A percentile compares a stretch with the other conserved stretches of the same genome.
Evolutionary conservation across 1,140 invertebrate species (phyloP).

Genomic region (Pachyrhynchus sulphureomaculatus): DNA sequence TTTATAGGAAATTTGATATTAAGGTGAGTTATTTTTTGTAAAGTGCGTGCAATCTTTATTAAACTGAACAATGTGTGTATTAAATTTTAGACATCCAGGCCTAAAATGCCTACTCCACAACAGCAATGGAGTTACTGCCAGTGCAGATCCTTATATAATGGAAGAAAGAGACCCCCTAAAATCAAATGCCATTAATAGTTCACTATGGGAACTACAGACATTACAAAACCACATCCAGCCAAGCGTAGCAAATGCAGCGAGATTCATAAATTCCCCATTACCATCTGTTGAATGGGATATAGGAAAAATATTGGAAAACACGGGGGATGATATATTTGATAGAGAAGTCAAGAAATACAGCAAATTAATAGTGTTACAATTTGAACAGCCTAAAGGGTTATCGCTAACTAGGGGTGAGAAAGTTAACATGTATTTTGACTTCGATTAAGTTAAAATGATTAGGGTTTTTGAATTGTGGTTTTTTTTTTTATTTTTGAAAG

Average conservation of each 20-base stretch:
- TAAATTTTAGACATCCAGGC: conserved; percentile 66
- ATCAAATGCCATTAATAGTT: conserved; percentile 80
- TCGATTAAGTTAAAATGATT: conserved; percentile 7
- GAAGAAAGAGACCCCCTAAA: conserved; percentile 76
- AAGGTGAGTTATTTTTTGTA: conserved; percentile 50
- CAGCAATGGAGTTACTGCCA: conserved; percentile 55
- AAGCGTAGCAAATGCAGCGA: conserved; percentile 65
- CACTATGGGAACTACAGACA: conserved; percentile 86
- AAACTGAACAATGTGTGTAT: background rate
- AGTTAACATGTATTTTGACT: conserved; percentile 57
- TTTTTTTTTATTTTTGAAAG: background rate
- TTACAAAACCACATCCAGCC: conserved; percentile 77
- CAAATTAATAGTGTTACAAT: conserved; percentile 63
- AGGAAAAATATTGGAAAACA: conserved; percentile 48
- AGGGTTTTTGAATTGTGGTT: background rate
- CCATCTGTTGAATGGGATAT: conserved; percentile 70
- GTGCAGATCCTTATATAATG: conserved; percentile 78
- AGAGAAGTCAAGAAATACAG: conserved; percentile 63
- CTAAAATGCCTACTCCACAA: conserved; percentile 75
- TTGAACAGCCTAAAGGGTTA: conserved; percentile 59
- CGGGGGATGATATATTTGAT: conserved; percentile 60
- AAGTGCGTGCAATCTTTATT: background rate
- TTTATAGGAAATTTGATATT: conserved; percentile 87
- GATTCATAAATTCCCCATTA: conserved; percentile 65
- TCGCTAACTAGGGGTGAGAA: conserved; percentile 55